A percentile compares a stretch with the other conserved stretches of the same genome.
Evolutionary conservation across 2,888 invertebrate species (phyloP).

Genomic region (Serripes groenlandicus): DNA sequence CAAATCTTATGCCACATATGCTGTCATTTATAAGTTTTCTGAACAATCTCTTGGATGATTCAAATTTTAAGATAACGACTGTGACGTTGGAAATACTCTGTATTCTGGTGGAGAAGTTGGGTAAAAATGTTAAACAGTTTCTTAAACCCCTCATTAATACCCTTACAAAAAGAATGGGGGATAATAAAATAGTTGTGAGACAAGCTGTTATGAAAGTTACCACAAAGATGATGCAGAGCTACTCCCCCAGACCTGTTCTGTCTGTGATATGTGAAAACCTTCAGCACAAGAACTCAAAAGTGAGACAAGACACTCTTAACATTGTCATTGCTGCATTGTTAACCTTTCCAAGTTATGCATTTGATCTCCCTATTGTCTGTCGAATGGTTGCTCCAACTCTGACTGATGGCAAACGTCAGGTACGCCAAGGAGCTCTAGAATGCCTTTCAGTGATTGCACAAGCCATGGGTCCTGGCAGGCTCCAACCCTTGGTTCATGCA

Average conservation of each 20-base stretch:
- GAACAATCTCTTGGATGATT: slow-evolving; percentile 89
- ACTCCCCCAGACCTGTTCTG: slow-evolving; percentile 88
- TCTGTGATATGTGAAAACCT: slow-evolving; percentile 88
- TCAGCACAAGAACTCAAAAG: slow-evolving; percentile 87
- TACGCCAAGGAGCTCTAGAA: slow-evolving; percentile 93
- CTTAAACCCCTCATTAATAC: slow-evolving; percentile 87
- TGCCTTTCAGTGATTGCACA: slow-evolving; percentile 93
- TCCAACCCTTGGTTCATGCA: slow-evolving; percentile 88
- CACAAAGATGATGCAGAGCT: slow-evolving; percentile 88
- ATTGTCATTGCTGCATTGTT: slow-evolving; percentile 92
- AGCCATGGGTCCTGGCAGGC: slow-evolving; percentile 89
- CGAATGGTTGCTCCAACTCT: slow-evolving; percentile 87
- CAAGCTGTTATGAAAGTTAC: slow-evolving; percentile 87
- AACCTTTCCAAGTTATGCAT: slow-evolving; percentile 92
- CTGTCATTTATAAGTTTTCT: slow-evolving; percentile 90
- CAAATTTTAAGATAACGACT: slow-evolving; percentile 88
- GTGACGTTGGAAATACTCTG: slow-evolving; percentile 87
- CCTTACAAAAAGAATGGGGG: slow-evolving; percentile 87
- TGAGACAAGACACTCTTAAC: slow-evolving; percentile 92
- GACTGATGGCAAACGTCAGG: slow-evolving; percentile 91
- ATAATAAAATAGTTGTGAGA: slow-evolving; percentile 87
- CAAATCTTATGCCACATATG: slow-evolving; percentile 89
- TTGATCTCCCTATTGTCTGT: slow-evolving; percentile 88
- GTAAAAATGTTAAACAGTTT: slow-evolving; percentile 86
- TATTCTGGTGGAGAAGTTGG: slow-evolving; percentile 86